A percentile compares a stretch with the other conserved stretches of the same genome.
phyloP scores from a whole-genome alignment of 1,140 invertebrate species.

The Pogonomyrmex californicus region DNA sequence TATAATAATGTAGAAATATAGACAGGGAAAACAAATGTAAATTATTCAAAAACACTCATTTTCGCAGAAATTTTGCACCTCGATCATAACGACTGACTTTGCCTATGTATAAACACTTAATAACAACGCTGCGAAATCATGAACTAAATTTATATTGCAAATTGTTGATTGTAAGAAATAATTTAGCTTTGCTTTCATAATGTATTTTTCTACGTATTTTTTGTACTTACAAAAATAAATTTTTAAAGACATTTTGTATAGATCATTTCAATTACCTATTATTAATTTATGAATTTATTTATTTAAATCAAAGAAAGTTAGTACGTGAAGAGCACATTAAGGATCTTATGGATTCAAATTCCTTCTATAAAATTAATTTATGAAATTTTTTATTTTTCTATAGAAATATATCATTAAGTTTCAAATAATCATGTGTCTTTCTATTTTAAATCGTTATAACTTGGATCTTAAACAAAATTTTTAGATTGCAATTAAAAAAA shows the following conservation, averaged over 20 bases:
- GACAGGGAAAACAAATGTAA: background rate
- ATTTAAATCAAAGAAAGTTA: background rate
- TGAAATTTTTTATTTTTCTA: no score
- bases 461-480: no score
- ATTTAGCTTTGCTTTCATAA: conserved; percentile 66
- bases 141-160: conserved; percentile 13
- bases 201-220: conserved; percentile 86
- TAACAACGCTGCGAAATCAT: background rate
- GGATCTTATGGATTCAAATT: background rate
- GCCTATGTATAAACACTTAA: background rate
- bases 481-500: no score
- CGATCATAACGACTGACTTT: background rate
- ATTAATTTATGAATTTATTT: background rate
- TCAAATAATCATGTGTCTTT: no score
- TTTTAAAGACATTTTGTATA: conserved; percentile 60
- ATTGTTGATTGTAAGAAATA: conserved; percentile 27
- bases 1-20: conserved; percentile 44
- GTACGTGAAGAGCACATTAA: background rate
- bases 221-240: conserved; percentile 84
- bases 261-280: background rate
- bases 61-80: background rate
- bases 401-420: no score
- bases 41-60: conserved; percentile 19
- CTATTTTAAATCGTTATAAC: no score
- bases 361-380: background rate